phyloP scores from a whole-genome alignment of 2,797 vertebrate genomes.

The Enteromius mattozi region DNA sequence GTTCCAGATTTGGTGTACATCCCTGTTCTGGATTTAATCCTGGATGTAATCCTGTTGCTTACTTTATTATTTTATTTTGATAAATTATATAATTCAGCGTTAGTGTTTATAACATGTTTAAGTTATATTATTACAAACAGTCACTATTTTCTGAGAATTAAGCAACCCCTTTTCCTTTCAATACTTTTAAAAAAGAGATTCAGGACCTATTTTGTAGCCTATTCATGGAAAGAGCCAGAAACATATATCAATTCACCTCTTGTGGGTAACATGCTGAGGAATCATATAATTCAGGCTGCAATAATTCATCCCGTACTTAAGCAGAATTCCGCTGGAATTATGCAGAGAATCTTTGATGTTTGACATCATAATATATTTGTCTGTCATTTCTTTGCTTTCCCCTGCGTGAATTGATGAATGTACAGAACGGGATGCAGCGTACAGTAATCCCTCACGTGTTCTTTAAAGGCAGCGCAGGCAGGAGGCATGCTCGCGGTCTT shows the following conservation, averaged over 20 bases:
- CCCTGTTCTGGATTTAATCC: not conserved
- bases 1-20: not conserved
- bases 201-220: slow-evolving; percentile 3
- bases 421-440: slow-evolving; percentile 48
- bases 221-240: not conserved
- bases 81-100: too few relatives aligned
- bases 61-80: not conserved
- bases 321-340: slow-evolving; percentile 56
- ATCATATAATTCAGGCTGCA: slow-evolving; percentile 44
- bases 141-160: not conserved
- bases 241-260: not conserved
- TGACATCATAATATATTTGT: slow-evolving; percentile 72
- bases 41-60: not conserved
- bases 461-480: slow-evolving; percentile 12
- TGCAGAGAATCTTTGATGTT: slow-evolving; percentile 56
- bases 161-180: not conserved
- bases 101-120: not conserved
- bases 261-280: slow-evolving; percentile 48
- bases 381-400: slow-evolving; percentile 63
- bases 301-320: slow-evolving; percentile 55
- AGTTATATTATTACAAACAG: not conserved
- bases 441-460: slow-evolving; percentile 61
- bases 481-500: slow-evolving; percentile 8
- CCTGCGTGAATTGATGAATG: slow-evolving; percentile 73
- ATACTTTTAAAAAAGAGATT: not conserved